Evolutionary conservation across 2,113 vertebrate genomes (phyloP), one percentile per base, ranked within the genome.

Genomic region (Crotophaga sulcirostris): DNA sequence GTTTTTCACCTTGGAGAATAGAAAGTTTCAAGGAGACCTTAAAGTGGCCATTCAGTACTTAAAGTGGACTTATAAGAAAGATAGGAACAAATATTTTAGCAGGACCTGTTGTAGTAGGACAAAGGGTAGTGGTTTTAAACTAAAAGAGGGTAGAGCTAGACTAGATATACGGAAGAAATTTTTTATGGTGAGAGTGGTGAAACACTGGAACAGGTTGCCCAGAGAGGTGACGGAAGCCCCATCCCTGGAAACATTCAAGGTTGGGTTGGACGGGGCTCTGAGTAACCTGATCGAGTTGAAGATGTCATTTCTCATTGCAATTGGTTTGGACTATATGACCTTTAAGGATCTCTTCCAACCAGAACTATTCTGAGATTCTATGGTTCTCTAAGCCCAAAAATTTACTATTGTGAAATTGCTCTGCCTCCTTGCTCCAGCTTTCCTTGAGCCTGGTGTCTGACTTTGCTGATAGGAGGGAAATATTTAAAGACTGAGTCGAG

Each of bases 41-140:
- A 15, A 7, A 6, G 42, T 0, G 31, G 10, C 3, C 1, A 63
- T 29, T 33, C 38, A 58, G 15, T 59, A 3, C 10, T 16, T 73
- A 5, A 54, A 63, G 7, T 10, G 15, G 19, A 4, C 16, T 16
- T 49, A 47, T 21, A 28, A 20, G 21, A 80, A 67, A 56, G 31
- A 16, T 0, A 20, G 11, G 5, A 14, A 59, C 10, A 74, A 21
- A 82, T 9, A 3, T 42, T 52, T 70, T 56, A 62, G 10, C 10
- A 29, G 24, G 28, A 9, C 8, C 19, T 64, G 3, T 34, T 17
- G n/a, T 1, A 1, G 23, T 7, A 68, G n/a, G 4, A 31, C 6
- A 47, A 60, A 4, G 1, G 7, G 2, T 13, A 23, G 70, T 38
- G 12, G 3, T 25, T 87, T 60, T 38, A 68, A 83, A 34, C 20